Evolutionary conservation across 2,888 invertebrate genomes (phyloP), one percentile per base, ranked within the genome.

Genomic region (Furcula furcula): DNA sequence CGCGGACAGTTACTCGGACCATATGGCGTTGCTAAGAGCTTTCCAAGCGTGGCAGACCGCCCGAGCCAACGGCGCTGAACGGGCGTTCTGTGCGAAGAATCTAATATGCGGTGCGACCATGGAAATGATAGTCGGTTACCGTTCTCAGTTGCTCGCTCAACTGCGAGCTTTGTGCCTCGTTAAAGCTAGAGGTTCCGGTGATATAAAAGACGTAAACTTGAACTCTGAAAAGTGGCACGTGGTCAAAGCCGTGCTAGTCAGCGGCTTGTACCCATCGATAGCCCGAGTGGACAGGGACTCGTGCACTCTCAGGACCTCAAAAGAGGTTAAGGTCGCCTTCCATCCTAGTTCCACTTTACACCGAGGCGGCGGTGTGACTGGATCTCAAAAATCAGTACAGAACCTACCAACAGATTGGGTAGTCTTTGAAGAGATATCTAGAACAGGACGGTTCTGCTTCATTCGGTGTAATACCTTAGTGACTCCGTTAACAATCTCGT

Each of bases 191-290:
- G 91, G 91, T 1, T 79, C 91, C 0, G 70, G 70, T 2, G 71
- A 72, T 30, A 71, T 72, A 2, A 72, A 72, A 49, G 95, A 95
- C 63, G 90, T 97, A 20, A 98, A 98, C 79, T 76, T 90, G 1
- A 94, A 97, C 81, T 94, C 95, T 0, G 93, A 95, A 57, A 94
- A 94, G 66, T 97, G 97, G 97, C 94, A 96, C 7, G 92, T 98
- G 34, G 94, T 99, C 0, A 98, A 98, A 69, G 95, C 96, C 0
- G 96, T 96, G 1, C 85, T 98, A 18, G 93, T 94, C 14, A 95
- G 95, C 2, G 98, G 98, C 0, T 90, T 96, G 39, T 98, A 98
- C 79, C 98, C 99, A 0, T 95, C 96, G 55, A 77, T 98, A 25
- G 94, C 95, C 10, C 90, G 93, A 11, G 92, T 94, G 1, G 94